A percentile compares a stretch with the other conserved stretches of the same genome.
Evolutionary conservation across 2,888 invertebrate species (phyloP).

Genomic region (Aromia moschata): DNA sequence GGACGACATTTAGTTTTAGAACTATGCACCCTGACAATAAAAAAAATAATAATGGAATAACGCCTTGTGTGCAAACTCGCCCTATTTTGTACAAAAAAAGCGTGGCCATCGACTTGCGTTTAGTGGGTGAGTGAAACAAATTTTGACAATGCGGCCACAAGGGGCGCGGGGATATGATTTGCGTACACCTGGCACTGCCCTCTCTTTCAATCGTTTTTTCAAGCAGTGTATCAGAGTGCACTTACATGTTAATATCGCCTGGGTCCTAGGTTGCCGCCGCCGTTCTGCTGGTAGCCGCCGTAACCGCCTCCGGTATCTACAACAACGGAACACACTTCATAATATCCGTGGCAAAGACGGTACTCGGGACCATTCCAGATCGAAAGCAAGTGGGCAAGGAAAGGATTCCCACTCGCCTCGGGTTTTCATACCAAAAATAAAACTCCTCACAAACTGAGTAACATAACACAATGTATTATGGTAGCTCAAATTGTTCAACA

Average conservation of each 20-base stretch:
- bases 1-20: too few species aligned
- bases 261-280: slow-evolving; percentile 59
- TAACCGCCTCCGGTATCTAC: slow-evolving; percentile 58
- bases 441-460: too few species aligned
- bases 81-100: slow-evolving; percentile 16
- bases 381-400: too few species aligned
- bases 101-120: slow-evolving; percentile 1
- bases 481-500: too few species aligned
- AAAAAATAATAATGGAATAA: too few species aligned
- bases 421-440: too few species aligned
- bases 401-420: too few species aligned
- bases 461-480: too few species aligned
- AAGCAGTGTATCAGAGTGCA: slow-evolving; percentile 47
- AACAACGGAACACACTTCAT: slow-evolving; percentile 31
- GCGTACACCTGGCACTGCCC: slow-evolving; percentile 47
- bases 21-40: too few species aligned
- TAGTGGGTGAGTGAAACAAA: slow-evolving; percentile 17
- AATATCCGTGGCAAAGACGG: neutral
- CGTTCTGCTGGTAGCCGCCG: slow-evolving; percentile 60
- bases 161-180: slow-evolving; percentile 27
- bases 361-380: too few species aligned
- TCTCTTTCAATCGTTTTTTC: slow-evolving; percentile 26
- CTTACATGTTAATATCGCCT: slow-evolving; percentile 59
- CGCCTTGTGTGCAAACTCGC: slow-evolving; percentile 15
- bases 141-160: slow-evolving; percentile 12